A percentile compares a stretch with the other conserved stretches of the same genome.
Evolutionary conservation across 2,888 invertebrate genomes (phyloP).

Genomic region (Autographa gamma): DNA sequence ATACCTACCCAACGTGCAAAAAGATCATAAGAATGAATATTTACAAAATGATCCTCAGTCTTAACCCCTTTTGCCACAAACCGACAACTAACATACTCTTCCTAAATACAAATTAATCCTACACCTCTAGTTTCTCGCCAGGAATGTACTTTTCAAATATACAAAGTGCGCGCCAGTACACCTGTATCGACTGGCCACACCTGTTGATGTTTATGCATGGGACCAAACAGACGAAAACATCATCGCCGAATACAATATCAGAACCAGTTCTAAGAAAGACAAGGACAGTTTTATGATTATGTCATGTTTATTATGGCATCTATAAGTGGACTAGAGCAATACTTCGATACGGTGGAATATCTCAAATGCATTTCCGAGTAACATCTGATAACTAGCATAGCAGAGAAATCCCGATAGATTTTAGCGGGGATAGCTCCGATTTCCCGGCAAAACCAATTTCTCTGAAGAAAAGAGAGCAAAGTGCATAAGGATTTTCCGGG

Average conservation of each 20-base stretch:
- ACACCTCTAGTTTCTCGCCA: neutral
- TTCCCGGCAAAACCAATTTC: too few relatives aligned
- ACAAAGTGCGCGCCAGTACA: neutral
- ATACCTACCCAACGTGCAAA: too few relatives aligned
- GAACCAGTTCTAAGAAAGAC: neutral
- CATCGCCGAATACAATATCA: constrained; percentile 3
- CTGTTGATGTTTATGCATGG: constrained; percentile 3
- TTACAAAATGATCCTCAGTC: neutral
- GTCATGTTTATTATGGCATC: neutral
- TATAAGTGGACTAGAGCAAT: neutral
- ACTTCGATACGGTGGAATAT: neutral
- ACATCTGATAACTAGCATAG: neutral
- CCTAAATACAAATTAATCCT: neutral
- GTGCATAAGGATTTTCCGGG: too few relatives aligned
- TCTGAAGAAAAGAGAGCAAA: too few relatives aligned
- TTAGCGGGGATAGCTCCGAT: too few relatives aligned
- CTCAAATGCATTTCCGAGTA: neutral
- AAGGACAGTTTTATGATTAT: neutral
- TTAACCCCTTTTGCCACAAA: neutral
- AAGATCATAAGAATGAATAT: too few relatives aligned
- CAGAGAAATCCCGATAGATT: too few relatives aligned
- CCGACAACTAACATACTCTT: neutral
- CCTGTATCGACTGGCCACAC: constrained; percentile 3
- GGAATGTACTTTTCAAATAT: neutral
- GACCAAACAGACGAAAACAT: neutral